phyloP scores from a whole-genome alignment of 2,888 invertebrate genomes.

The Hyalella azteca region DNA sequence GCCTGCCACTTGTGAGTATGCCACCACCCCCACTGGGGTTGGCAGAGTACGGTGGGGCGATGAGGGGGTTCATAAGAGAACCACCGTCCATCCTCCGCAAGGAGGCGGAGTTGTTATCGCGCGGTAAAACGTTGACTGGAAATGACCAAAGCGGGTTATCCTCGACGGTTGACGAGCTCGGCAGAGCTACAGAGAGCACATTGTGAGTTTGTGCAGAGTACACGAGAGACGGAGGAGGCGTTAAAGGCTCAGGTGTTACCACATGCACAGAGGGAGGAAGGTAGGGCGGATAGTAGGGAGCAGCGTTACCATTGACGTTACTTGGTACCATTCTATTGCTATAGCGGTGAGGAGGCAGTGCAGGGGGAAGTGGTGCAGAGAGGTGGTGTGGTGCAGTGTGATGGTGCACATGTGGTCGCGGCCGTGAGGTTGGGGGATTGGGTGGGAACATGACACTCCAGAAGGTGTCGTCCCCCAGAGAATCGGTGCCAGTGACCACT shows the following conservation, averaged over 20 bases:
- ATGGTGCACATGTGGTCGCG: conserved; percentile 43
- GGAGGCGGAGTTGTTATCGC: conserved; percentile 46
- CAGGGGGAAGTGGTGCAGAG: conserved; percentile 45
- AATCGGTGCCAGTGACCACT: conserved; percentile 45
- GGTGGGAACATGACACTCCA: conserved; percentile 44
- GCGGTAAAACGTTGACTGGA: conserved; percentile 58
- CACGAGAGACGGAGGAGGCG: conserved; percentile 47
- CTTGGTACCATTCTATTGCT: conserved; percentile 33
- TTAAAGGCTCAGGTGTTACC: neutral
- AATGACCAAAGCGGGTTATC: conserved; percentile 57
- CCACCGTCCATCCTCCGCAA: conserved; percentile 42
- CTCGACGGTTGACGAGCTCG: conserved; percentile 38
- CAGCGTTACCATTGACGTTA: neutral
- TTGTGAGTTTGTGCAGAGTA: conserved; percentile 58
- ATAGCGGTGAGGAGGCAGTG: conserved; percentile 40
- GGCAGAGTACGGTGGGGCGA: conserved; percentile 51
- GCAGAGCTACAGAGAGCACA: conserved; percentile 52
- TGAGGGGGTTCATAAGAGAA: conserved; percentile 48
- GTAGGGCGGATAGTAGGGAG: conserved; percentile 14
- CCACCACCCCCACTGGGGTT: neutral
- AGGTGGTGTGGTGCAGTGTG: conserved; percentile 44
- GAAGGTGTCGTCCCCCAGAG: conserved; percentile 43
- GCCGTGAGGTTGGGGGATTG: conserved; percentile 49
- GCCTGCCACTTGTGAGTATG: neutral
- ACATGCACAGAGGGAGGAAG: conserved; percentile 27